Evolutionary conservation across 2,113 vertebrate species (phyloP), one percentile per base, ranked within the genome.

Genomic region (Lucifuga dentata): DNA sequence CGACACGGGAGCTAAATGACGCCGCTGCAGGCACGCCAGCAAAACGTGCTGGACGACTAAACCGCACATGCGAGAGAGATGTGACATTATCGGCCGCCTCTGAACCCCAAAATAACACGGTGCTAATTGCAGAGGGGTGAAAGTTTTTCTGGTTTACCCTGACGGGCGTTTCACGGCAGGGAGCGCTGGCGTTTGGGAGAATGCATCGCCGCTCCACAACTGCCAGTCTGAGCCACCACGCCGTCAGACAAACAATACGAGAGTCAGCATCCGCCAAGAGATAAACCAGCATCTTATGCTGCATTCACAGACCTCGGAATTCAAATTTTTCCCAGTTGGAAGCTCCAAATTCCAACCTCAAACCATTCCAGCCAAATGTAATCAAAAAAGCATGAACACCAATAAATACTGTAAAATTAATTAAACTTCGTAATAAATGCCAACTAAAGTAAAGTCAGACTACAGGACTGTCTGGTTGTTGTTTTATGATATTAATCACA

Each of bases 141-240:
- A 63, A 70, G 69, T 71, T 69, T 73, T 66, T 35, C 67, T 43
- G 80, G 52, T 62, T 72, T 69, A 48, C 40, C 58, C 66, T 59
- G 16, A 1, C 6, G 8, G 61, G 62, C 16, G 8, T 57, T 83
- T 44, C 43, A 40, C 33, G 56, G 35, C 26, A 39, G 19, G 21
- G 38, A 43, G 51, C 2, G 48, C 55, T 46, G 57, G 51, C 71
- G 65, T 59, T 10, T 32, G 57, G 50, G 48, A 68, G 63, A 75
- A 72, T 16, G 64, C 68, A 53, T 23, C 48, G 11, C 53, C 76
- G 79, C 68, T 44, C 72, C 43, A 56, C 62, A 87, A 73, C 76
- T 79, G 86, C 87, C 84, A 73, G 64, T 80, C 68, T 41, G 46
- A 71, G 53, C 62, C 19, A 11, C 81, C 74, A 65, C 69, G 45